Evolutionary conservation across 2,113 vertebrate genomes (phyloP), one percentile per base, ranked within the genome.

Genomic region (Anguilla japonica): DNA sequence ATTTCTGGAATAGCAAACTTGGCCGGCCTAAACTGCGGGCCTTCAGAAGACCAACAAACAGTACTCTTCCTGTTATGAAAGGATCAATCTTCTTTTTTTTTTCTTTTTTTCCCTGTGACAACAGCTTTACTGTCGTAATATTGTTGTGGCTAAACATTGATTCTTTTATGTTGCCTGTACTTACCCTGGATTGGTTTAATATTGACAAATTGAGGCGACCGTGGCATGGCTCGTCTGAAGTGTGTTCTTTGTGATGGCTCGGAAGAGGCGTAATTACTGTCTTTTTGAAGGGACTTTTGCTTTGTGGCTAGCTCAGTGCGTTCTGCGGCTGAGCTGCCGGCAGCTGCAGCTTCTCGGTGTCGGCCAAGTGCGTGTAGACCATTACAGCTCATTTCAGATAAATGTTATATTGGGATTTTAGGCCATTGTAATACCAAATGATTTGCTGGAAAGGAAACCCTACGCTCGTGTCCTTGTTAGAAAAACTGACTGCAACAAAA

Each of bases 331-430:
- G 79, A 79, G n/a, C 18, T 26, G 79, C 85, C 46, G 85, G 79
- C 60, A 39, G 79, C 34, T 80, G 79, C 20, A 14, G 13, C 15
- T 22, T 41, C 13, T 9, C 11, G 4, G 71, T 41, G 39, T 20
- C 16, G 34, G 40, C 13, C 29, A 41, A 43, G 79, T 81, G 46
- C 41, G 79, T 43, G 41, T 80, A 79, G 43, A 60, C 22, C 85
- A 46, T 67, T 67, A 7, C 39, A 81, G 40, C 29, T 86, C 39
- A 63, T 81, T 86, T 11, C 34, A 75, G 78, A 81, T 85, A 85
- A 82, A 41, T 86, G 85, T 50, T 63, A 82, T 82, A 63, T 81
- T 86, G 79, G 79, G 85, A 22, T 81, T 86, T 86, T 82, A 81
- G 79, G 79, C 56, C 39, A 75, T 86, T 81, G 40, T 83, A 16